Evolutionary conservation across 2,113 vertebrate species (phyloP).

Genomic region (Brachyhypopomus gauderio): DNA sequence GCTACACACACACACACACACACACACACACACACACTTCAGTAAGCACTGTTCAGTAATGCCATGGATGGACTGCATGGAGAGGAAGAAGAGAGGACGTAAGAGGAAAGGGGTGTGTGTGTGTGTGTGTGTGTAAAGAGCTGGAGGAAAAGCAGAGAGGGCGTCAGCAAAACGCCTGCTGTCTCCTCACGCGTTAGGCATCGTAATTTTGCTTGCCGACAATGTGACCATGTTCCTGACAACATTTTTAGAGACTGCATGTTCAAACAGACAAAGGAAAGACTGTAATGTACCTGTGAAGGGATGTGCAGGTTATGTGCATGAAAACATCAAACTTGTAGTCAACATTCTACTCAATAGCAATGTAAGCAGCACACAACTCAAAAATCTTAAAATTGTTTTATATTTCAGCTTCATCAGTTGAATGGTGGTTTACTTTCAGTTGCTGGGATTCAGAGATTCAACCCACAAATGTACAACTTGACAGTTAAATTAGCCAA

Average conservation of each 20-base stretch:
- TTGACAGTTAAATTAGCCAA: background rate
- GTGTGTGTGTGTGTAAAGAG: background rate
- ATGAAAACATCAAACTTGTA: too few relatives aligned
- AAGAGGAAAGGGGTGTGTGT: background rate
- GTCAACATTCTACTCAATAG: too few relatives aligned
- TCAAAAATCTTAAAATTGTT: background rate
- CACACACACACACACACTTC: conserved; percentile 13
- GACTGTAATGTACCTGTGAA: background rate
- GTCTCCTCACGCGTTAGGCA: conserved; percentile 15
- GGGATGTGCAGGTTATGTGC: background rate
- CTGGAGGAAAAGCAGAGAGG: background rate
- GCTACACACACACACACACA: background rate
- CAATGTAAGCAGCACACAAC: too few relatives aligned
- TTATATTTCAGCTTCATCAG: background rate
- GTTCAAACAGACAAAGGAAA: background rate
- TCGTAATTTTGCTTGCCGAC: conserved; percentile 35
- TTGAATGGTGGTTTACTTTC: conserved; percentile 19
- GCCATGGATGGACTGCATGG: too few relatives aligned
- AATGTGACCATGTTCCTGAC: background rate
- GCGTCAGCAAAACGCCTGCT: conserved; percentile 10
- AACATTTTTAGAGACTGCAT: background rate
- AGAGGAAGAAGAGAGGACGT: too few relatives aligned
- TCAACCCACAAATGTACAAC: background rate
- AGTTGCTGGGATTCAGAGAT: background rate
- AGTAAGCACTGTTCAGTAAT: too few relatives aligned